A percentile compares a stretch with the other conserved stretches of the same genome.
Conservation (phyloP, 2,113 vertebrate genomes). For the Bagarius yarrelli region DNA sequence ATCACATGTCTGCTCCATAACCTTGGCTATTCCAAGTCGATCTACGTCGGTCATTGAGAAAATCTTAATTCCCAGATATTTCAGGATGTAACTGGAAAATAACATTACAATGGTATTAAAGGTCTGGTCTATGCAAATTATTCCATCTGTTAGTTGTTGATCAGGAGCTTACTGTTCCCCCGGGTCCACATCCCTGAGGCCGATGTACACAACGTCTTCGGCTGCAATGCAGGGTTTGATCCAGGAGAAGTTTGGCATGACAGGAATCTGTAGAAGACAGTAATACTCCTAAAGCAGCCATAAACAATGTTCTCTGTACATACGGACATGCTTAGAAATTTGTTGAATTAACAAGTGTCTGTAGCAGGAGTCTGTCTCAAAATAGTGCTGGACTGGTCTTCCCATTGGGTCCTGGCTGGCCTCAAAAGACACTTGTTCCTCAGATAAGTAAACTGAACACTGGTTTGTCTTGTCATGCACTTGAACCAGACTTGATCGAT, state of each 20-base stretch:
- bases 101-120: not conserved
- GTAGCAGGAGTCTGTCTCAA: too few species aligned
- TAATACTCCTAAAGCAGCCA: too few species aligned
- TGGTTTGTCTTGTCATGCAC: too few species aligned
- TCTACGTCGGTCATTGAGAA: slow-evolving; percentile 74
- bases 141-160: not conserved
- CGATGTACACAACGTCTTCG: slow-evolving; percentile 71
- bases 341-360: too few species aligned
- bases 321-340: too few species aligned
- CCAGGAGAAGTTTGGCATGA: slow-evolving; percentile 71
- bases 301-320: too few species aligned
- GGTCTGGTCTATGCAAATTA: too few species aligned
- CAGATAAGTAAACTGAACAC: too few species aligned
- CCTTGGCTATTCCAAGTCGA: slow-evolving; percentile 64
- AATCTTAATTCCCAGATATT: slow-evolving; percentile 65
- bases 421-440: too few species aligned
- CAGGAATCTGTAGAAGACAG: slow-evolving; percentile 51
- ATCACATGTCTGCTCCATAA: slow-evolving; percentile 76
- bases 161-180: slow-evolving; percentile 67
- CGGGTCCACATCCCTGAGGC: slow-evolving; percentile 74
- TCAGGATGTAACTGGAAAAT: slow-evolving; percentile 67
- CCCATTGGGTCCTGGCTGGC: too few species aligned
- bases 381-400: too few species aligned
- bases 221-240: slow-evolving; percentile 68
- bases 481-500: too few species aligned